Percentiles rank a stretch among this genome's conserved stretches.
These are phyloP conservation scores for Melanerpes formicivorus DNA, from an alignment of 2,113 vertebrate species.

Conservation along the genomic window DNA sequence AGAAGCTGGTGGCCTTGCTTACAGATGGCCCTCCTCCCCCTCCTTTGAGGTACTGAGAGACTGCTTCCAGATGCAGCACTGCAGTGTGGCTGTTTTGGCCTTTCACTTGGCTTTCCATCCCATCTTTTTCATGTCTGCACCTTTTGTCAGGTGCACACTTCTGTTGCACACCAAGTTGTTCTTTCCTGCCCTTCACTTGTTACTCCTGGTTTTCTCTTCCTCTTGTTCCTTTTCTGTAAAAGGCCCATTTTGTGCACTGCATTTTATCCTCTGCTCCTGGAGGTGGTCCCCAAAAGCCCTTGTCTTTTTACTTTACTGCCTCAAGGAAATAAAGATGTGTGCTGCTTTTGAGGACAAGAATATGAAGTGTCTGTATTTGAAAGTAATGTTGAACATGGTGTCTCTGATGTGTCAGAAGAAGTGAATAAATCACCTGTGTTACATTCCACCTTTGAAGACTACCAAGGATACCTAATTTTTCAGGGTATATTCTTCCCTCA, in stretches of 20 bases:
- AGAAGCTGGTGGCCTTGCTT: not conserved
- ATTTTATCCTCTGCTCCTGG: not conserved
- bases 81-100: fast-evolving
- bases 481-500: not conserved
- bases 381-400: not conserved
- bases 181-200: not conserved
- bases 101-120: not conserved
- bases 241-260: not conserved
- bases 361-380: not conserved
- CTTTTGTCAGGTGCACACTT: not conserved
- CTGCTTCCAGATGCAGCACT: not conserved
- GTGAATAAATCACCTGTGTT: not conserved
- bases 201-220: not conserved
- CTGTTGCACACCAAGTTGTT: not conserved
- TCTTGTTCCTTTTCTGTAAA: not conserved
- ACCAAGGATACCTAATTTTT: not conserved
- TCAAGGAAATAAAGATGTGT: not conserved
- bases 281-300: not conserved
- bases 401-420: not conserved
- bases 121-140: not conserved
- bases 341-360: not conserved
- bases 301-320: not conserved
- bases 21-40: not conserved
- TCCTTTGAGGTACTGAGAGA: not conserved
- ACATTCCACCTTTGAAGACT: not conserved